A percentile compares a stretch with the other conserved stretches of the same genome.
These are phyloP conservation scores for Anguilla japonica DNA, from an alignment of 2,113 vertebrate species.

Conservation along the genomic window DNA sequence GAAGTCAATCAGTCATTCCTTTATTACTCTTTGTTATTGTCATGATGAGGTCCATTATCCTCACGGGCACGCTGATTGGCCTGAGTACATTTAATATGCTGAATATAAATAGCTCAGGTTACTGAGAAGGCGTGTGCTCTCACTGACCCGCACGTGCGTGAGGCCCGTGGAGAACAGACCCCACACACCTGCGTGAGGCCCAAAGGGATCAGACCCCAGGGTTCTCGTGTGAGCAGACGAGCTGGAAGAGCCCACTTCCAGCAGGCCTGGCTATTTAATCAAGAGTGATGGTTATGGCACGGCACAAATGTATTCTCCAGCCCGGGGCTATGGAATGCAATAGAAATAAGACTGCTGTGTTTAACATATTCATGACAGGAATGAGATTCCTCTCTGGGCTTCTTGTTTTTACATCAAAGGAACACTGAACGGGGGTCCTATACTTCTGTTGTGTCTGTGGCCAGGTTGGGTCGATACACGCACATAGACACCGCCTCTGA, in stretches of 20 bases:
- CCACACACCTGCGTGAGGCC: background rate
- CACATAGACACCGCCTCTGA: background rate
- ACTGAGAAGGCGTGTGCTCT: background rate
- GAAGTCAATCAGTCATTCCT: too few species aligned
- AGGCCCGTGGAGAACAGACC: background rate
- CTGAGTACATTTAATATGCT: background rate
- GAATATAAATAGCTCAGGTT: background rate
- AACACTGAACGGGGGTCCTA: background rate
- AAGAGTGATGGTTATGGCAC: background rate
- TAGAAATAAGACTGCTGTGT: background rate
- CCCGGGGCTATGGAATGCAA: constrained; percentile 1
- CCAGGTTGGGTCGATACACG: background rate
- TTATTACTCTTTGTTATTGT: background rate
- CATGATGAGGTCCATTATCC: background rate
- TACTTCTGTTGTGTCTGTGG: background rate
- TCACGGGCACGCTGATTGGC: background rate
- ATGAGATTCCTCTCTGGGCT: background rate
- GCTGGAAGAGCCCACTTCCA: background rate
- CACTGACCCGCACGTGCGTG: background rate
- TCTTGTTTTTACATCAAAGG: background rate
- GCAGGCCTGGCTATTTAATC: background rate
- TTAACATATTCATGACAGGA: constrained; percentile 6
- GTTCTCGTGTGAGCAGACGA: background rate
- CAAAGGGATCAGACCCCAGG: background rate
- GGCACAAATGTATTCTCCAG: constrained; percentile 7